A percentile compares a stretch with the other conserved stretches of the same genome.
Evolutionary conservation across 2,113 vertebrate species (phyloP).

Genomic region (Zosterops pallidus): DNA sequence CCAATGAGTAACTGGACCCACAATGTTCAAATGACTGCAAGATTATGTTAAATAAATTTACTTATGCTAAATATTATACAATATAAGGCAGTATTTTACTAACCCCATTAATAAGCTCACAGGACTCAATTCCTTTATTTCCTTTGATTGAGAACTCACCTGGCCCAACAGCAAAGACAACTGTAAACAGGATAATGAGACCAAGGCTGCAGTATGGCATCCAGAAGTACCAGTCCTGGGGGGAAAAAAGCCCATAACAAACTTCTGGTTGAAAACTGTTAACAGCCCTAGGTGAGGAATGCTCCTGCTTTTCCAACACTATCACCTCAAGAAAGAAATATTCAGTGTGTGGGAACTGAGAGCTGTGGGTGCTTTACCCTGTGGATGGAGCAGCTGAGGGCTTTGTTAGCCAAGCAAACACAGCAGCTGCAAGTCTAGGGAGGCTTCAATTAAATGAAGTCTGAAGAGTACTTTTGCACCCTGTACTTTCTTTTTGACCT

Average conservation of each 20-base stretch:
- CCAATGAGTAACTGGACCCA: background rate
- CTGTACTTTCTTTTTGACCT: background rate
- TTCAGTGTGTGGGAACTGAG: background rate
- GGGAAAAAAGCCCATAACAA: background rate
- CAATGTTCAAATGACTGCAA: background rate
- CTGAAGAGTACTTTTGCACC: background rate
- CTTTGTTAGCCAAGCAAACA: background rate
- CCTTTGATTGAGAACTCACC: conserved; percentile 51
- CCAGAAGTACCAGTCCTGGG: conserved; percentile 75
- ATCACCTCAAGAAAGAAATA: background rate
- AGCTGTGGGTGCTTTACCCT: background rate
- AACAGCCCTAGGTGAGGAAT: background rate
- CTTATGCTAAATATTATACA: background rate
- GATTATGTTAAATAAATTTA: background rate
- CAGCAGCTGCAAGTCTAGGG: background rate
- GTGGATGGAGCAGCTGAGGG: background rate
- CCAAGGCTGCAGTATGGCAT: conserved; percentile 84
- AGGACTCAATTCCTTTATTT: background rate
- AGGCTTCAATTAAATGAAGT: background rate
- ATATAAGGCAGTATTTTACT: background rate
- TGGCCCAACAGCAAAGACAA: conserved; percentile 78
- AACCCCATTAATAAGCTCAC: background rate
- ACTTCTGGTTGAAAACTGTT: background rate
- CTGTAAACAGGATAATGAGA: conserved; percentile 78
- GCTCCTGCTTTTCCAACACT: background rate